Evolutionary conservation across 1,140 invertebrate species (phyloP), one percentile per base, ranked within the genome.

Genomic region (Drosophila carrolli): DNA sequence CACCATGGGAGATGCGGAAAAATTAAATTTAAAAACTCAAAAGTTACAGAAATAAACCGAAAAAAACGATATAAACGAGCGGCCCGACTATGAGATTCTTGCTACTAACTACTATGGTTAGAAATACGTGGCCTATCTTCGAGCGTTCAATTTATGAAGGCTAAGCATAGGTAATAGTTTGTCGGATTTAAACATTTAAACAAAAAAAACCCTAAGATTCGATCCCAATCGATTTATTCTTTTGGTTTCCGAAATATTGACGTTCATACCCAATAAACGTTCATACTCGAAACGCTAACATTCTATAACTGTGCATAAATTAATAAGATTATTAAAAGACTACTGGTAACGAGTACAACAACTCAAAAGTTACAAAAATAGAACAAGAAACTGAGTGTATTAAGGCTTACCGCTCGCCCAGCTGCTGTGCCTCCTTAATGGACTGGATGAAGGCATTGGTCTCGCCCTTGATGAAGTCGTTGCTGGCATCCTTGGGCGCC

Each of bases 381-480:
- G 6, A 11, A 19, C n/a, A 13, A 13, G 14, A 35, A 61, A 38
- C 2, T 16, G 4, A 16, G 38, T n/a, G 13, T 47, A 38, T 35
- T n/a, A 13, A 58, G 1, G 32, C 84, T 88, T 81, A 88, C 84
- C 85, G 84, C 37, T 59, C 65, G 50, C 84, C 84, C 32, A 82
- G 73, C 63, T 74, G 72, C 48, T 88, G 84, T 1, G 84, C 84
- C 43, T 89, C 80, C 77, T 88, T 88, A 41, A 88, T 88, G 7
- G 84, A 88, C 68, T 88, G 67, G 50, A 88, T 82, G 50, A 88
- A 88, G 76, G 84, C 73, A 27, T 84, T 70, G 16, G 71, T 60
- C 58, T 92, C 91, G 48, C 83, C 78, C 40, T 75, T 75, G 13
- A 92, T 85, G 44, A 92, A 91, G 38, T 89, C 88, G 48, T 81